Base-by-base conservation (phyloP, 2,888 invertebrate species). In the Folsomia candida region DNA sequence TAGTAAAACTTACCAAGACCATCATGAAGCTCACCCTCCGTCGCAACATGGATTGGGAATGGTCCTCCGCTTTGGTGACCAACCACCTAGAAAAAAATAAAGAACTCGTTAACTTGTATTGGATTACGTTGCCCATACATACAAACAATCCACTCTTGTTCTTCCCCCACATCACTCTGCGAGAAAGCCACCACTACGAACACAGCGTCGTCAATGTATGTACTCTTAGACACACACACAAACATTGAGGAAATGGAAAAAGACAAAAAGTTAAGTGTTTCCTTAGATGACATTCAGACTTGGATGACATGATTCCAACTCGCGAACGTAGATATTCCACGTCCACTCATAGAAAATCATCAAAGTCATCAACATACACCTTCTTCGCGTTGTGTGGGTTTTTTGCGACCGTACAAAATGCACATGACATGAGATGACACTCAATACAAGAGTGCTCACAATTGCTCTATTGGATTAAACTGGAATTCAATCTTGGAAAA, bases 1-100 rank as follows among this genome's bases (percentile, higher is more conserved):
- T n/a, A n/a, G n/a, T n/a, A n/a, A n/a, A n/a, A n/a, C 76, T 73
- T 70, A 77, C 77, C 72, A 77, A 54, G 64, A 67, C 67, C 25
- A 73, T 67, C 71, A 74, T 74, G 58, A 77, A 70, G 20, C 74
- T 72, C 51, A 75, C 61, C 65, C 77, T 25, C 2, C 71, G 72
- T 54, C 69, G 57, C 62, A 77, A 54, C 20, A 65, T 70, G 27
- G 51, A 60, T 58, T 72, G 75, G 28, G 63, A 47, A n/a, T 68
- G 71, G 37, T 73, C 71, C 24, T 76, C 73, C 6, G 47, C 47
- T 68, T 73, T 75, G 26, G 67, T 64, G 14, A 64, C 28, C n/a
- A 67, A 24, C 71, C 74, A 74, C 59, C 74, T 74, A 66, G 22
- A 67, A 68, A 24, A 66, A 66, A 51, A 26, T 22, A 37, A 37